Percentiles rank a stretch among this genome's conserved stretches.
Conservation (phyloP, 1,140 invertebrate genomes). For the Nasonia giraulti region DNA sequence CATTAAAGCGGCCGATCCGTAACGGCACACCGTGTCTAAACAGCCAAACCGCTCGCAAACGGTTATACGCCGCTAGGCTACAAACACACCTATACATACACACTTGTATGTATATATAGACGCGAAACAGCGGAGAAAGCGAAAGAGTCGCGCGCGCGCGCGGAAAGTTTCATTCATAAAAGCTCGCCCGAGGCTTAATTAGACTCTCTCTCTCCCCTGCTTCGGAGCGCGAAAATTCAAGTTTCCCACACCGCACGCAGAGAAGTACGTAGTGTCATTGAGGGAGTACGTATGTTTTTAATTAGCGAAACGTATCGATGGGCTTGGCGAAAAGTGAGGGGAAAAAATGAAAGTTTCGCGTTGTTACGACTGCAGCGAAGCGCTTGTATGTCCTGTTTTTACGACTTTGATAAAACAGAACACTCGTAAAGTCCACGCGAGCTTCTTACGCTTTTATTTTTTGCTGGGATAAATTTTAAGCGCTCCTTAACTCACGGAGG, state of each 20-base stretch:
- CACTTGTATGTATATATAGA: too few relatives aligned
- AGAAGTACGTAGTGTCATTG: background rate
- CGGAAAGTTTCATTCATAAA: constrained; percentile 30
- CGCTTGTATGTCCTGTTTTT: background rate
- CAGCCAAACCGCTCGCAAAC: background rate
- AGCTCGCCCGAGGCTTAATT: constrained; percentile 14
- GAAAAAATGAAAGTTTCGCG: background rate
- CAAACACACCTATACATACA: too few relatives aligned
- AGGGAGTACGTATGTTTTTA: background rate
- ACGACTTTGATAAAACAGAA: background rate
- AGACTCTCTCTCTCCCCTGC: background rate
- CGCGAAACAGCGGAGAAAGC: too few relatives aligned
- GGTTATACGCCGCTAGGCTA: background rate
- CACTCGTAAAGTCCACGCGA: background rate
- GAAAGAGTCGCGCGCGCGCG: background rate
- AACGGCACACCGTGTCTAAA: too few relatives aligned
- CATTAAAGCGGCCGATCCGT: too few relatives aligned
- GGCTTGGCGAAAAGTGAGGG: background rate
- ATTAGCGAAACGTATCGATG: background rate
- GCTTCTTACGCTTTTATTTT: background rate
- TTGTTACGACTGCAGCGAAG: background rate
- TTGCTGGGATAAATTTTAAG: background rate
- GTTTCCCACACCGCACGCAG: background rate
- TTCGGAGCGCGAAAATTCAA: constrained; percentile 10
- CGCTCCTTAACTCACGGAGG: background rate